These are phyloP conservation scores for Actinostola sp. DNA, from an alignment of 92 coral and sea anemone genomes.

Conservation along the genomic window DNA sequence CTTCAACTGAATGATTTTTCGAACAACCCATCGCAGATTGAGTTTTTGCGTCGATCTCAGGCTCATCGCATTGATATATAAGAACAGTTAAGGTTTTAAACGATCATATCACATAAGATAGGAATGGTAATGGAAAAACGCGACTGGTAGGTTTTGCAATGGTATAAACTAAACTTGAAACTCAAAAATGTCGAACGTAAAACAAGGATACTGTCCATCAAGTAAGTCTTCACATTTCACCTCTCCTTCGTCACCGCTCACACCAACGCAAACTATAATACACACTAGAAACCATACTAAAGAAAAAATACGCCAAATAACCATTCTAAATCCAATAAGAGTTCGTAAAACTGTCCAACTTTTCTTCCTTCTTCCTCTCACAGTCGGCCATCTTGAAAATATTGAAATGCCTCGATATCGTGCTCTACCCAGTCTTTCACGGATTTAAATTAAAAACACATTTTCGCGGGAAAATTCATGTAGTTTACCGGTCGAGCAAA, in stretches of 20 bases:
- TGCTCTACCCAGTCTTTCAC: slow-evolving; percentile 1
- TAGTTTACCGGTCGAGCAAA: neutral
- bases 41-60: slow-evolving; percentile 73
- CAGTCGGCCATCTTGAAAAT: slow-evolving; percentile 53
- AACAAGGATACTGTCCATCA: slow-evolving; percentile 90
- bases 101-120: no score
- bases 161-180: neutral
- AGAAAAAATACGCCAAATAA: slow-evolving; percentile 9
- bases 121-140: no score
- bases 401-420: slow-evolving; percentile 2
- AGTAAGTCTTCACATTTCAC: slow-evolving; percentile 61
- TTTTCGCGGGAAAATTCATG: neutral
- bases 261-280: slow-evolving; percentile 14
- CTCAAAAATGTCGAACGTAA: neutral
- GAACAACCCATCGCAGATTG: slow-evolving; percentile 90
- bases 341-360: slow-evolving; percentile 5
- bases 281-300: slow-evolving; percentile 29
- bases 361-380: neutral
- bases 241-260: slow-evolving; percentile 19
- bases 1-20: slow-evolving; percentile 70
- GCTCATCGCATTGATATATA: slow-evolving; percentile 71
- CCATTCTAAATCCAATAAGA: slow-evolving; percentile 23
- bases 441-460: neutral
- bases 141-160: no score
- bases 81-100: slow-evolving; percentile 48